phyloP scores from a whole-genome alignment of 2,113 vertebrate species.

The Bettongia penicillata region DNA sequence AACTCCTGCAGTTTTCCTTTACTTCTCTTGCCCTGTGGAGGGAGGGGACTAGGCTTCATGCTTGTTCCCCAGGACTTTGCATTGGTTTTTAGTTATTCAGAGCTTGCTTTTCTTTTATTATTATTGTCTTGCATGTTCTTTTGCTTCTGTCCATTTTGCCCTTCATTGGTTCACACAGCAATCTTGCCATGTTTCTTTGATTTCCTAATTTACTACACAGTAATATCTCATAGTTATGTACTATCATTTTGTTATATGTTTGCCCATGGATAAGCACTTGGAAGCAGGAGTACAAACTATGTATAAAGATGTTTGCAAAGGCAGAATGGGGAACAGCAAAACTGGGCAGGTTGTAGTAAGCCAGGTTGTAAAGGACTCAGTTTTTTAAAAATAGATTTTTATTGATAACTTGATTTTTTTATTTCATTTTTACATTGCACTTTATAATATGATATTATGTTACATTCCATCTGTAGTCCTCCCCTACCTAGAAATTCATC shows the following conservation, averaged over 20 bases:
- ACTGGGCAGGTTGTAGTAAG: not conserved
- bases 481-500: not conserved
- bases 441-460: not conserved
- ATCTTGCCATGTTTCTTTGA: not conserved
- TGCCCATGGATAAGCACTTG: not conserved
- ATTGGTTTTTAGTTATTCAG: not conserved
- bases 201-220: not conserved
- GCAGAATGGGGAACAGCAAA: not conserved
- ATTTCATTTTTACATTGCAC: not conserved
- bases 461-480: not conserved
- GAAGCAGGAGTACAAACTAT: not conserved
- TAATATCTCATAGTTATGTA: not conserved
- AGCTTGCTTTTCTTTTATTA: not conserved
- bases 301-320: not conserved
- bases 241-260: not conserved
- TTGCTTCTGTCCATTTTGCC: not conserved
- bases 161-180: not conserved
- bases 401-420: not conserved
- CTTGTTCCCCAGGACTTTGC: no score
- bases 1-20: no score
- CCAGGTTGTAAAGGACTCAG: not conserved
- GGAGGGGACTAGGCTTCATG: no score
- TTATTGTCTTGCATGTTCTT: not conserved
- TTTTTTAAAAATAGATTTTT: not conserved
- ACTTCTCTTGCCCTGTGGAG: no score